Base-by-base conservation (phyloP, 1,140 invertebrate species). In the Drosophila tsacasi region DNA sequence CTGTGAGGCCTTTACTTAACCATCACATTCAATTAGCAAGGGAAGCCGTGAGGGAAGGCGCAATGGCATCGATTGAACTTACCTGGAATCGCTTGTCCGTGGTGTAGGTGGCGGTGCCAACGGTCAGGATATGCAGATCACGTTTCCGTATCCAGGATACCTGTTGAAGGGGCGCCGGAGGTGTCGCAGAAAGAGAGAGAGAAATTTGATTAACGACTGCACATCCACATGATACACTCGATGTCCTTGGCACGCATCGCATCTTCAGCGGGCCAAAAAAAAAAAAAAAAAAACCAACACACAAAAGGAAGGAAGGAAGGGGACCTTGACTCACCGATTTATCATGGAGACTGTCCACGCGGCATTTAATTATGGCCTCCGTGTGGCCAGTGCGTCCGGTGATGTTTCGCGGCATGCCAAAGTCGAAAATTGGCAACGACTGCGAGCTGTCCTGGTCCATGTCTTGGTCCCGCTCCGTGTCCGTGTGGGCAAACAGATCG, bases 381-480 rank as follows among this genome's bases (percentile, higher is more conserved):
- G 96, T 96, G 93, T 97, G 96, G 25, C 96, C 96, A 57, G 97
- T 96, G 71, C 96, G 96, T 21, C 96, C 97, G 42, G 97, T 97
- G 71, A 97, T 96, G 93, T 97, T 97, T 47, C 96, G 94, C 46
- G 96, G 94, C 74, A 97, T 96, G 89, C 96, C 96, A 93, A 95
- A 95, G 93, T 97, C 96, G 93, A 97, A 97, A 81, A 90, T 79
- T 83, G 90, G 90, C 84, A 91, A 50, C 35, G 76, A 76, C 42
- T 91, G 76, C 32, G 58, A 21, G n/a, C 66, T 23, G 17, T 82
- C 75, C 23, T 44, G 39, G 55, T 62, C 59, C 59, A 44, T 21
- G 32, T 67, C 47, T 19, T n/a, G 21, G 5, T 73, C 54, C 15
- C 32, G 13, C 21, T 60, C 52, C 35, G 68, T 65, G 63, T 81